Evolutionary conservation across 2,888 invertebrate species (phyloP), one percentile per base, ranked within the genome.

Genomic region (Dicycla oo): DNA sequence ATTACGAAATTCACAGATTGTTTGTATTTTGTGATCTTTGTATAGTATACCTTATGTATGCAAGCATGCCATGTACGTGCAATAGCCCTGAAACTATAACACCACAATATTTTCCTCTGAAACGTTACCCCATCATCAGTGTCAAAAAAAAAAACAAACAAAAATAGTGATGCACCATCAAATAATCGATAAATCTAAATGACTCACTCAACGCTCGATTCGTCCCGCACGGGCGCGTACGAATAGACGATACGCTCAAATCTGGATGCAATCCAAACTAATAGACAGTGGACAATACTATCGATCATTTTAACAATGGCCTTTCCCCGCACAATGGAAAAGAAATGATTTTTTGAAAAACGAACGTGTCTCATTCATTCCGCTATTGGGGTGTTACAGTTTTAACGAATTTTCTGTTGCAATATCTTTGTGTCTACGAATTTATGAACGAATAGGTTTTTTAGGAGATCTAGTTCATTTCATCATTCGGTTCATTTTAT

Each of bases 191-290:
- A 87, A 86, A 87, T 86, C 86, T 82, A 81, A 89, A 88, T 87
- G 88, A 88, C 79, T 88, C 88, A 85, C 86, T 89, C 87, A 82
- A 81, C 81, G 79, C 78, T 74, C 88, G 91, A 93, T 94, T 93
- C 91, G 93, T 88, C 88, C 78, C 93, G 91, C 93, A 92, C 93
- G 92, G 87, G 69, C 88, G 90, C 89, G 84, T 88, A 84, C 84
- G 87, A 90, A 92, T 91, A 89, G 90, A 87, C 78, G 85, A 80
- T 78, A 82, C 75, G 81, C 81, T 72, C 80, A 82, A 89, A 89
- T 89, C 90, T 92, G 91, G 92, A 89, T 89, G 87, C 89, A 89
- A 90, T 92, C 92, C 91, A 89, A 91, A 91, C 90, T 93, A 91
- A 92, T 92, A 92, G 90, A 88, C 77, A 75, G 78, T 85, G 89